A percentile compares a stretch with the other conserved stretches of the same genome.
Conservation (phyloP, 2,888 invertebrate species). For the Dynastes hyllus region DNA sequence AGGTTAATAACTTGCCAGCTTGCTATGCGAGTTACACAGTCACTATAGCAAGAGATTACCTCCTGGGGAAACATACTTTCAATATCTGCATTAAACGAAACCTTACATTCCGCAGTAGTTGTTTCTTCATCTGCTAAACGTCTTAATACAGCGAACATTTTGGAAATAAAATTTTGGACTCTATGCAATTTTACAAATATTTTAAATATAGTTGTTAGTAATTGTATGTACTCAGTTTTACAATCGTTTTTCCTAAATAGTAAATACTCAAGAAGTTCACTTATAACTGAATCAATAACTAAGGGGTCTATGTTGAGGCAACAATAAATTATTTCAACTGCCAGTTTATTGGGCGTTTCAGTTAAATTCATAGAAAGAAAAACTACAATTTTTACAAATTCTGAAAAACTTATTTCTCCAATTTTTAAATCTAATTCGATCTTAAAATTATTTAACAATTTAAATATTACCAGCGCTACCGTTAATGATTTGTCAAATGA, state of each 20-base stretch:
- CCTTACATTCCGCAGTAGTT: not conserved
- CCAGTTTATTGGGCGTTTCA: constrained; percentile 57
- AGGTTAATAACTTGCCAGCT: constrained; percentile 67
- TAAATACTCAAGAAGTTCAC: constrained; percentile 62
- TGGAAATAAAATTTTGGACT: constrained; percentile 66
- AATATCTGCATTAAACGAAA: constrained; percentile 46
- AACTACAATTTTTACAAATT: constrained; percentile 63
- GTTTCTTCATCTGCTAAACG: constrained; percentile 41
- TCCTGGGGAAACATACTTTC: constrained; percentile 62
- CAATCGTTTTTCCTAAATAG: constrained; percentile 60
- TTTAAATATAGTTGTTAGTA: constrained; percentile 64
- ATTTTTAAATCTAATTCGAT: constrained; percentile 58
- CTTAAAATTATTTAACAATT: constrained; percentile 53
- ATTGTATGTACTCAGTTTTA: constrained; percentile 60
- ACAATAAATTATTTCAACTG: constrained; percentile 62
- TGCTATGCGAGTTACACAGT: constrained; percentile 62
- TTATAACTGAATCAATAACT: constrained; percentile 62
- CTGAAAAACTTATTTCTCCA: constrained; percentile 57
- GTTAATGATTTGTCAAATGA: constrained; percentile 59
- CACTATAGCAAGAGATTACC: constrained; percentile 63
- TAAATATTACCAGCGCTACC: constrained; percentile 53
- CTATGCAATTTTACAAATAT: constrained; percentile 67
- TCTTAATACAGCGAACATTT: constrained; percentile 63
- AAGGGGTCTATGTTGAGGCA: constrained; percentile 65
- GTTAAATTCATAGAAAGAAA: constrained; percentile 60